Evolutionary conservation across 2,888 invertebrate genomes (phyloP), one percentile per base, ranked within the genome.

Genomic region (Phymatocera aterrima): DNA sequence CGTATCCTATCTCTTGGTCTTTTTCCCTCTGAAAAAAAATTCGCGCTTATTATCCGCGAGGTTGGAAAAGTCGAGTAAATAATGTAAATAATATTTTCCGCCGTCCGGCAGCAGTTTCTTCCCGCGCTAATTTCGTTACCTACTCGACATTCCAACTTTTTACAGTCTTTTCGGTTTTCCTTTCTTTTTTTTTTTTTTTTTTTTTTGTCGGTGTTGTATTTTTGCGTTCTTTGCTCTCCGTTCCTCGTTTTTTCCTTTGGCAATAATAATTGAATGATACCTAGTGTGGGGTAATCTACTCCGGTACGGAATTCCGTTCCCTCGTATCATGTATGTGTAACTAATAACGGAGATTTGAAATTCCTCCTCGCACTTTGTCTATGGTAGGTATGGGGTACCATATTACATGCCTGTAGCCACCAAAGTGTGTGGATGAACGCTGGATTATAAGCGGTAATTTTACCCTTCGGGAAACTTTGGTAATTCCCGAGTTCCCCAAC

Each of bases 381-480:
- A 68, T 43, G 24, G n/a, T n/a, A n/a, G n/a, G n/a, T n/a, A n/a
- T n/a, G n/a, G n/a, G n/a, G n/a, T n/a, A n/a, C n/a, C n/a, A n/a
- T n/a, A n/a, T n/a, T 64, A 64, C 34, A 64, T 64, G 31, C 18
- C 24, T 46, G 43, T n/a, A 72, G 51, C 34, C 31, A n/a, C n/a
- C n/a, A n/a, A n/a, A 48, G 31, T 51, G 31, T 5, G n/a, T 31
- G 72, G 34, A 48, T 48, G 51, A 72, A 72, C 72, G 48, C 51
- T 21, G 72, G 72, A 72, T 72, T 72, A 72, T 72, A 51, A 72
- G 18, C 51, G 51, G 51, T 72, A 51, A 51, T 72, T 72, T 51
- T 31, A 72, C 72, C 72, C 72, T 72, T 51, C 48, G 72, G 51
- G 51, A 72, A 72, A 72, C 72, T 72, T 72, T 72, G 51, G 72